Base-by-base conservation (phyloP, 30 jellyfish, hydroid and myxozoan species). In the Turritopsis rubra region DNA sequence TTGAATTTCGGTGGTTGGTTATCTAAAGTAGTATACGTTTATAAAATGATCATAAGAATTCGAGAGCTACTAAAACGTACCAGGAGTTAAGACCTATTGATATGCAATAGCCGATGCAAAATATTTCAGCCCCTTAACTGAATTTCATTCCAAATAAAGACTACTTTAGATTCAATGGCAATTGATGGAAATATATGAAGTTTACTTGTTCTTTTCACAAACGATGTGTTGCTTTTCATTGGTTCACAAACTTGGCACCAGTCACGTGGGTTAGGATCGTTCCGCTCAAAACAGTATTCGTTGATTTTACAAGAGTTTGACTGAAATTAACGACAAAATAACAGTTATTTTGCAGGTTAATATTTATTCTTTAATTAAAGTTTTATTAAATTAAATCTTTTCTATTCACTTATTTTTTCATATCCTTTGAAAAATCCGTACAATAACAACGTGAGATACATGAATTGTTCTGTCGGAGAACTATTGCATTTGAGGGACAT, bases 221-320 rank as follows among this genome's bases (percentile, higher is more conserved):
- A 89, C 66, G 66, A 23, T 52, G 75, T 29, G 27, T 25, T 54
- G 72, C 79, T 80, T 68, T 52, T 29, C 21, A 0, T 20, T 24
- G 94, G 91, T 16, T 89, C 85, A 60, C 96, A 89, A 0, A 81
- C 21, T 27, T 65, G 65, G 79, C 96, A 89, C 54, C 80, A 82
- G 73, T 89, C 87, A 18, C 16, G 30, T 21, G 94, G 94, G 79
- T 85, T 27, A 18, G 83, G 75, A 25, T 89, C 88, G 19, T 66
- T 85, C 24, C 28, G 54, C 22, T 52, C 81, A 79, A 79, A 89
- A 81, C 96, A 89, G 83, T 78, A 89, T 72, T 91, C 95, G 60
- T 89, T 85, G 16, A 89, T 29, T 17, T 54, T 24, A 78, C 96
- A 89, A 0, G 96, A 66, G 75, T 54, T 81, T 13, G 27, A 80